Percentiles rank a stretch among this genome's conserved stretches.
These are phyloP conservation scores for Scarus forsteni DNA, from an alignment of 2,797 vertebrate species.

Conservation along the genomic window DNA sequence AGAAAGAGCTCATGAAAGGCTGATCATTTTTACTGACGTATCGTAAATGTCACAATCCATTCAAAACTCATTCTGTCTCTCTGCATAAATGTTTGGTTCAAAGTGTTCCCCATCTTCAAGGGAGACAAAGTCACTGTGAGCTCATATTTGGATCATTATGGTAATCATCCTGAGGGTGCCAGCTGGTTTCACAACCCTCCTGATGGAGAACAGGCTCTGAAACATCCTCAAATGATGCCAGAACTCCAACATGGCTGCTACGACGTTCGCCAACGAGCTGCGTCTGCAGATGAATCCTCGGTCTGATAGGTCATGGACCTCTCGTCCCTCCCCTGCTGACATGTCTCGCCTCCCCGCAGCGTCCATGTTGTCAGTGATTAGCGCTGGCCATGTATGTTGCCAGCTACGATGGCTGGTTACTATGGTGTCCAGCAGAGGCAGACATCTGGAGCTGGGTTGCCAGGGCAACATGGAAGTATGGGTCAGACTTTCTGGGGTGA, in stretches of 20 bases:
- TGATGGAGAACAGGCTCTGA: conserved; percentile 2
- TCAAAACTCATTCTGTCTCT: neutral
- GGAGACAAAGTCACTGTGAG: neutral
- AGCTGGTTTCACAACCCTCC: neutral
- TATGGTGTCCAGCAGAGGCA: conserved; percentile 61
- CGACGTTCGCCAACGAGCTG: conserved; percentile 5
- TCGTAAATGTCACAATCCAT: neutral
- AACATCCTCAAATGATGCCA: conserved; percentile 1
- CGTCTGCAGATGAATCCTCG: conserved; percentile 28
- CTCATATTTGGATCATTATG: neutral
- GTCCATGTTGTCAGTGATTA: conserved; percentile 62
- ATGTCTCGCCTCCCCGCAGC: conserved; percentile 45
- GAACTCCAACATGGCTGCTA: neutral
- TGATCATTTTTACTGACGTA: neutral
- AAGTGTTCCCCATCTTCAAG: conserved; percentile 6
- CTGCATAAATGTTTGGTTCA: neutral
- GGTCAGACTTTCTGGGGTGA: conserved; percentile 36
- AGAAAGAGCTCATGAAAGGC: neutral
- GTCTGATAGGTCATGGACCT: conserved; percentile 28
- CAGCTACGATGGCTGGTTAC: conserved; percentile 44
- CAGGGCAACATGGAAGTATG: conserved; percentile 40
- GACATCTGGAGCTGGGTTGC: conserved; percentile 72
- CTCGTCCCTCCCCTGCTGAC: conserved; percentile 36
- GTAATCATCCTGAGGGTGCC: neutral
- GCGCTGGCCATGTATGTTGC: conserved; percentile 50